Conservation (phyloP, 2,797 vertebrate species). For the Falco columbarius region DNA sequence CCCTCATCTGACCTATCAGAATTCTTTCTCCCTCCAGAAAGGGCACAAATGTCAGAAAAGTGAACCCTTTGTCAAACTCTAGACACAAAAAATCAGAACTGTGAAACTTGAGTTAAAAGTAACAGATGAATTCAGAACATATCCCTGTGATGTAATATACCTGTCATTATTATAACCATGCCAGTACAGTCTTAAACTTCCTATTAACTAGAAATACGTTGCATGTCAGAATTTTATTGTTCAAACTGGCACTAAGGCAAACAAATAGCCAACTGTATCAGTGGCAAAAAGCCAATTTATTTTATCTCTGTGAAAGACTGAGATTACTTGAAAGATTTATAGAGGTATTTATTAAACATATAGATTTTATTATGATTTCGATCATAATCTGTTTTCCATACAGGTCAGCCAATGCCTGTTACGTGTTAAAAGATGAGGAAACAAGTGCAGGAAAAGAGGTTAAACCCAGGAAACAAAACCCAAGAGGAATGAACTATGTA, state of each 20-base stretch:
- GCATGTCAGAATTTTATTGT: background rate
- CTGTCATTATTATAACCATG: background rate
- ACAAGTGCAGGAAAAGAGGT: conserved; percentile 39
- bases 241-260: background rate
- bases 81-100: background rate
- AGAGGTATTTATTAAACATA: background rate
- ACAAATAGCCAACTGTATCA: background rate
- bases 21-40: background rate
- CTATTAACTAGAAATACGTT: background rate
- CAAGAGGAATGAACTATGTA: background rate
- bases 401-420: background rate
- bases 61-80: background rate
- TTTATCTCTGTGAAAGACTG: background rate
- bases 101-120: background rate
- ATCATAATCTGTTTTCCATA: conserved; percentile 9
- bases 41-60: background rate
- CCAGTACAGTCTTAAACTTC: background rate
- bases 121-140: background rate
- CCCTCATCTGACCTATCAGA: background rate
- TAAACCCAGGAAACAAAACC: conserved; percentile 43
- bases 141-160: background rate
- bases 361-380: background rate
- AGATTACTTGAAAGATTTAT: background rate
- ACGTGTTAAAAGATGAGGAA: conserved; percentile 37
- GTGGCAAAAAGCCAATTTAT: background rate